Conservation (phyloP, 1,140 invertebrate genomes). For the Bombus huntii region DNA sequence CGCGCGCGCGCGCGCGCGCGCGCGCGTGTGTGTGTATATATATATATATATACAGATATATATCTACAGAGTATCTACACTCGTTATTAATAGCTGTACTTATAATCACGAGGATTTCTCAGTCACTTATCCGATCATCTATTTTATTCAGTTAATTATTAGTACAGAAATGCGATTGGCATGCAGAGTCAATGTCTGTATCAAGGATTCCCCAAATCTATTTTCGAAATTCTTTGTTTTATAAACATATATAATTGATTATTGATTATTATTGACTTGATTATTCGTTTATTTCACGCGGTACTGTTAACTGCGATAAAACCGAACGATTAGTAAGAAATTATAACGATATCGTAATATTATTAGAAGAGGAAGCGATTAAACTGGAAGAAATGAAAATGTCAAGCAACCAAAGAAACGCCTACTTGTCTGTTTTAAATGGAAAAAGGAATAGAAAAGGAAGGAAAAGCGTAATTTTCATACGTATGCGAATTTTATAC, state of each 20-base stretch:
- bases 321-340: not conserved
- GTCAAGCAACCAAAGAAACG: not conserved
- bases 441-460: too few relatives aligned
- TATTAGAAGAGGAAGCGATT: too few relatives aligned
- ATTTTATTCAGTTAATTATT: not conserved
- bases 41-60: too few relatives aligned
- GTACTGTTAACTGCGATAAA: not conserved
- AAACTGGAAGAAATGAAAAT: not conserved
- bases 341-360: not conserved
- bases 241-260: not conserved
- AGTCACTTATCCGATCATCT: not conserved
- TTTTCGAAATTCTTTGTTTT: not conserved
- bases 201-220: not conserved
- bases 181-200: not conserved
- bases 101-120: not conserved
- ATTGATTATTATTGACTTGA: too few relatives aligned
- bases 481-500: too few relatives aligned
- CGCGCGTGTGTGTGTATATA: too few relatives aligned
- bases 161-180: not conserved
- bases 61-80: too few relatives aligned
- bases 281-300: not conserved
- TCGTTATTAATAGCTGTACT: not conserved
- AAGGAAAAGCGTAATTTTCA: too few relatives aligned
- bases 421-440: not conserved
- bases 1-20: accelerated